phyloP scores from a whole-genome alignment of 2,113 vertebrate genomes.

The Neotoma lepida region DNA sequence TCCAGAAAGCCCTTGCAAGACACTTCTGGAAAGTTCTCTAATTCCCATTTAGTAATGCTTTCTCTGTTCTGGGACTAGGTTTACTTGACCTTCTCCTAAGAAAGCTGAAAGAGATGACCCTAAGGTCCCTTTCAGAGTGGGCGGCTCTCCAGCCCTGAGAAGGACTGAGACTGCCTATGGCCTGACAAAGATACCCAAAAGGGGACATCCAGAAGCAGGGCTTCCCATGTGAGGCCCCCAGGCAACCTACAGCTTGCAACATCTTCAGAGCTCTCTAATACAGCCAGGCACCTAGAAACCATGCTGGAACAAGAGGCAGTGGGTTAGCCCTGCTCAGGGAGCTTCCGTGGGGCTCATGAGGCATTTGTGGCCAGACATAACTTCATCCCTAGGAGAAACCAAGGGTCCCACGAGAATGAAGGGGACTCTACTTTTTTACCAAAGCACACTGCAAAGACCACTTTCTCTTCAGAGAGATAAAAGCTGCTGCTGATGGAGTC shows the following conservation, averaged over 20 bases:
- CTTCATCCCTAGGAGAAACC: not conserved
- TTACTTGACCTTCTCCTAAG: not conserved
- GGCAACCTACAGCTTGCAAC: not conserved
- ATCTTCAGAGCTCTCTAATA: not conserved
- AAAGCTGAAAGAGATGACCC: not conserved
- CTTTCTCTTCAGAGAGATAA: not conserved
- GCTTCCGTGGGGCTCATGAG: not conserved
- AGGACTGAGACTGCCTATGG: not conserved
- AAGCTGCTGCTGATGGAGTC: not conserved
- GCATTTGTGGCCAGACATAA: not conserved
- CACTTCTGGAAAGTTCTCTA: not conserved
- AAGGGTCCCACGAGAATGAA: not conserved
- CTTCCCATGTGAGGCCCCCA: rapidly evolving
- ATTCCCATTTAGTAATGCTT: not conserved
- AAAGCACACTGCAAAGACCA: not conserved
- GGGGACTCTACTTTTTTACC: not conserved
- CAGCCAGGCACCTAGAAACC: not conserved
- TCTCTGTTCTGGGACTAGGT: not conserved
- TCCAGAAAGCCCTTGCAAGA: not conserved
- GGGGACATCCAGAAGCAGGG: not conserved
- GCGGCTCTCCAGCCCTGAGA: not conserved
- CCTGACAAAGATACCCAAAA: not conserved
- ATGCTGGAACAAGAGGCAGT: not conserved
- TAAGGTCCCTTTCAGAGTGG: not conserved
- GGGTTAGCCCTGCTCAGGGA: too few species aligned